phyloP scores from a whole-genome alignment of 2,797 vertebrate genomes.

The Syngnathus rostellatus region DNA sequence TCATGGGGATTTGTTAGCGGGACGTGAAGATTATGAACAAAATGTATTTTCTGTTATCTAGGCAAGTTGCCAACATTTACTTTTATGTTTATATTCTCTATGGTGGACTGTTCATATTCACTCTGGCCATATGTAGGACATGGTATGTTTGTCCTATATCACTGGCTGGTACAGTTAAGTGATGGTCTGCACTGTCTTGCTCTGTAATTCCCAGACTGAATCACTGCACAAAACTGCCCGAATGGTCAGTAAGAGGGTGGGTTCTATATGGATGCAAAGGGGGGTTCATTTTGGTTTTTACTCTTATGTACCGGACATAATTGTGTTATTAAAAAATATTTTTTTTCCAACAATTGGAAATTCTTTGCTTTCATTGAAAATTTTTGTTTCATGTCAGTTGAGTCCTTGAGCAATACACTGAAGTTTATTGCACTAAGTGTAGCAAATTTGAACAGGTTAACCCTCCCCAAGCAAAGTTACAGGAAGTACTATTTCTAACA shows the following conservation, averaged over 20 bases:
- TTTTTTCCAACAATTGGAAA: constrained; percentile 50
- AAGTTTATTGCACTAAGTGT: no score
- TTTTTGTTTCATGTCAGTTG: background rate
- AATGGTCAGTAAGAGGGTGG: constrained; percentile 58
- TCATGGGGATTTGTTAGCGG: constrained; percentile 18
- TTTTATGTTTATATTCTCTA: constrained; percentile 49
- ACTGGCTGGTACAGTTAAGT: constrained; percentile 48
- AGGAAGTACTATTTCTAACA: no score
- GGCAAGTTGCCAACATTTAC: constrained; percentile 33
- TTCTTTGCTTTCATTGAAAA: constrained; percentile 6
- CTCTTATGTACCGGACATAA: constrained; percentile 66
- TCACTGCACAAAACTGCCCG: constrained; percentile 64
- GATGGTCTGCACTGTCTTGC: constrained; percentile 43
- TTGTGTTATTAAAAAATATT: constrained; percentile 67
- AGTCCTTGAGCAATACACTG: no score
- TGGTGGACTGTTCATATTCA: constrained; percentile 49
- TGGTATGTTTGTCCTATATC: constrained; percentile 34
- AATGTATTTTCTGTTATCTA: constrained; percentile 34
- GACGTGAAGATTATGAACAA: constrained; percentile 40
- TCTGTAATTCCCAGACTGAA: constrained; percentile 61
- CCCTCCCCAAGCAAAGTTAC: no score
- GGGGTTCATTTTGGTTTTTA: constrained; percentile 61
- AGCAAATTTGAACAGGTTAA: no score
- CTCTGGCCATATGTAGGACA: constrained; percentile 47
- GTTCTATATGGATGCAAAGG: constrained; percentile 60